Base-by-base conservation (phyloP, 37 sponge, comb jelly and placozoan species). In the Halisarca cf. caerulea region DNA sequence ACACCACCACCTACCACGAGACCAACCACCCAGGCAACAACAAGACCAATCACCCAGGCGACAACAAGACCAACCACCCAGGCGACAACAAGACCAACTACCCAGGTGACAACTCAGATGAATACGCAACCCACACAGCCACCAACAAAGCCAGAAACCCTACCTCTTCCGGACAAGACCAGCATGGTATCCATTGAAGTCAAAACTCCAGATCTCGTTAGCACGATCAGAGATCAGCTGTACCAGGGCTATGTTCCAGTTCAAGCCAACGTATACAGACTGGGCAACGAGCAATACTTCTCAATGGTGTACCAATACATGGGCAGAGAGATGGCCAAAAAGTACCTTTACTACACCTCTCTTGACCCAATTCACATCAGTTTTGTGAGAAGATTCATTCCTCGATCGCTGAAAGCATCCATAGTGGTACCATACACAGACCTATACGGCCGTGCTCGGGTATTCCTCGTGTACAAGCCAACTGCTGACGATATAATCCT, bases 1-100 rank as follows among this genome's bases (percentile, higher is more conserved):
- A n/a, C n/a, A n/a, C n/a, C n/a, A n/a, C n/a, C n/a, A n/a, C n/a
- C n/a, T n/a, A n/a, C n/a, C n/a, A n/a, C n/a, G n/a, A n/a, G n/a
- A n/a, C n/a, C n/a, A n/a, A 68, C 69, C 30, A 68, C 69, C 11
- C 69, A 68, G 34, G 33, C 69, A 17, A 68, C 69, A 32, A 68
- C 69, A 2, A n/a, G 35, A 34, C 69, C 69, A 28, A 68, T 34
- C 35, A 68, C 69, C 28, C 69, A 28, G 34, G 33, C 69, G 32
- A 68, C 69, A 32, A 68, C 69, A 2, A n/a, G 35, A 27, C 69
- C 69, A 28, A 68, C 69, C 35, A 68, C 69, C 11, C 69, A 68
- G 34, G 33, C 69, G 17, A 68, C 69, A n/a, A 68, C 69, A 0
- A n/a, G 1, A 34, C 69, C 69, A 8, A 68, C 69, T 3, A 68